Base-by-base conservation (phyloP, 2,113 vertebrate species). In the Archilochus colubris region DNA sequence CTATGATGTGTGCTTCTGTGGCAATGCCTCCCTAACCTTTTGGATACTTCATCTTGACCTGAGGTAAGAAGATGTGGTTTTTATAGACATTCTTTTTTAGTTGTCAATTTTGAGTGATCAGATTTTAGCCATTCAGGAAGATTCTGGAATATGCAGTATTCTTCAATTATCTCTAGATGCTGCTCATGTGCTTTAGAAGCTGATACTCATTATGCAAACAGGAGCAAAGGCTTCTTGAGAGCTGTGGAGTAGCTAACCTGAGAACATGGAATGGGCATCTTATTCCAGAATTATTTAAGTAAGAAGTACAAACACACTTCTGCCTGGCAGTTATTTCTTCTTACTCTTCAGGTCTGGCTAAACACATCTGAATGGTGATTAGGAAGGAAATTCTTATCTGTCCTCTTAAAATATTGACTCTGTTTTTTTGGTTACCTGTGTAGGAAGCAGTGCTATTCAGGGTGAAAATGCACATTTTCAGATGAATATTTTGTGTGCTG, bases 101-200 rank as follows among this genome's bases (percentile, higher is more conserved):
- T 62, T 6, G 7, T 31, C 2, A 5, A 14, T 25, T 25, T 16
- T 38, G 22, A 14, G 1, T 13, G 57, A 54, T 50, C 23, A 36
- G 53, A 14, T 40, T 61, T 43, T 9, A 82, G 4, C 28, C 4
- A 0, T 43, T 58, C 25, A 10, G 0, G 0, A 57, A 31, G 40
- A 15, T 48, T 14, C 13, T 0, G 0, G 18, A 68, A 58, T 36
- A 22, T 54, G 81, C 67, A 63, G 17, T 76, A 14, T 46, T 24
- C 16, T 22, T 30, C 36, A 51, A 12, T 31, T 67, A 92, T 86
- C 94, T 46, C 93, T 90, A 97, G 95, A 59, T 94, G 95, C 22
- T 93, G 73, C 91, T 24, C 51, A 20, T 44, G 66, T 63, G 25
- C 67, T 83, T 76, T 53, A 91, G 58, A 73, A 76, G 28, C 31